Conservation (phyloP, 2,113 vertebrate genomes). For the Reinhardtius hippoglossoides region DNA sequence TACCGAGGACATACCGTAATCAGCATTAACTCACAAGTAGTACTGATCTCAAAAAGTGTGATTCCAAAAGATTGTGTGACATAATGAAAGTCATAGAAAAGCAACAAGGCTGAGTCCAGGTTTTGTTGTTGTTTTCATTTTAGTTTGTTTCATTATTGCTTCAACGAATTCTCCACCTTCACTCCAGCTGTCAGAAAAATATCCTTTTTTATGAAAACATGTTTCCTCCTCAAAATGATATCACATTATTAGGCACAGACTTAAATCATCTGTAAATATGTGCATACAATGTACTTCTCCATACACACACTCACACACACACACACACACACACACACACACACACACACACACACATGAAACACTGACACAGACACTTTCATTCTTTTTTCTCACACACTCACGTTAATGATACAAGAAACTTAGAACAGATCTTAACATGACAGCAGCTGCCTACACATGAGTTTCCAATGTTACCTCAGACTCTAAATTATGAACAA, state of each 20-base stretch:
- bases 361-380: conserved; percentile 42
- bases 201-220: conserved; percentile 54
- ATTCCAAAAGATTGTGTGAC: conserved; percentile 27
- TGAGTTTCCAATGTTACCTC: conserved; percentile 49
- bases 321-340: conserved; percentile 16
- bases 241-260: conserved; percentile 71
- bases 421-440: conserved; percentile 31
- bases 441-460: conserved; percentile 74
- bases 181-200: conserved; percentile 60
- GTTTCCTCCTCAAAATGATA: conserved; percentile 42
- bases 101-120: conserved; percentile 47
- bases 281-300: conserved; percentile 34
- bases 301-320: conserved; percentile 12
- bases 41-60: conserved; percentile 38
- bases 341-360: conserved; percentile 18
- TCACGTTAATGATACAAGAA: conserved; percentile 41
- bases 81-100: conserved; percentile 32
- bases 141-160: conserved; percentile 80
- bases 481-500: conserved; percentile 52
- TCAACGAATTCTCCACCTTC: conserved; percentile 57
- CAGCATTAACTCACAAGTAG: conserved; percentile 51
- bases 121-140: conserved; percentile 59
- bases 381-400: conserved; percentile 32
- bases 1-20: conserved; percentile 38
- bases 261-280: conserved; percentile 53